Conservation (phyloP, 2,113 vertebrate species). For the Rhabdornis inornatus region DNA sequence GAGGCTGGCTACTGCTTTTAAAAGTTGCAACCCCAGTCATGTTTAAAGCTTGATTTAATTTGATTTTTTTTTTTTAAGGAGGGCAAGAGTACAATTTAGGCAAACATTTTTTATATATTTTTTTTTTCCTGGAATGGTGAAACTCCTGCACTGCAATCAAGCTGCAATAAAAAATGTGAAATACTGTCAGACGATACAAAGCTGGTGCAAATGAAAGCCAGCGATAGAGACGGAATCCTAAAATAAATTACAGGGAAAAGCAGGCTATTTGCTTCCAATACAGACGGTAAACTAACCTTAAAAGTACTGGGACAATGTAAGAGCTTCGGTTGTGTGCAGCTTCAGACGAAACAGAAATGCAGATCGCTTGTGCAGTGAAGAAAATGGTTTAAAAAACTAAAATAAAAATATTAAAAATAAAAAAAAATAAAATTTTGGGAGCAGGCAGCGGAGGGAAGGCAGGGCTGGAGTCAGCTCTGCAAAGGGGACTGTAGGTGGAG, state of each 20-base stretch:
- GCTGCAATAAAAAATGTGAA: constrained; percentile 30
- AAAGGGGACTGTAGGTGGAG: constrained; percentile 91
- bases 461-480: constrained; percentile 40
- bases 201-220: constrained; percentile 60
- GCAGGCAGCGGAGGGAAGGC: background rate
- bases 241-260: constrained; percentile 33
- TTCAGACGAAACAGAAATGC: background rate
- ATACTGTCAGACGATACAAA: constrained; percentile 40
- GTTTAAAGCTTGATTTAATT: background rate
- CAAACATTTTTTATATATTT: background rate
- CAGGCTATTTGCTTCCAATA: constrained; percentile 56
- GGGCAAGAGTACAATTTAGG: constrained; percentile 25
- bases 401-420: background rate
- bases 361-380: background rate
- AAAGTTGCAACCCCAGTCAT: background rate
- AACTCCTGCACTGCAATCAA: constrained; percentile 39
- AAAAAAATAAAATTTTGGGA: background rate
- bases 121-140: background rate
- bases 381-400: background rate
- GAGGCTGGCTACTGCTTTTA: constrained; percentile 13
- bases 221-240: constrained; percentile 19
- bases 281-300: background rate
- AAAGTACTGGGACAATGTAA: background rate
- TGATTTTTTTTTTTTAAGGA: background rate
- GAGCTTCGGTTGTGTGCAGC: fast-evolving